Evolutionary conservation across 2,888 invertebrate genomes (phyloP).

Genomic region (Mayetiola destructor): DNA sequence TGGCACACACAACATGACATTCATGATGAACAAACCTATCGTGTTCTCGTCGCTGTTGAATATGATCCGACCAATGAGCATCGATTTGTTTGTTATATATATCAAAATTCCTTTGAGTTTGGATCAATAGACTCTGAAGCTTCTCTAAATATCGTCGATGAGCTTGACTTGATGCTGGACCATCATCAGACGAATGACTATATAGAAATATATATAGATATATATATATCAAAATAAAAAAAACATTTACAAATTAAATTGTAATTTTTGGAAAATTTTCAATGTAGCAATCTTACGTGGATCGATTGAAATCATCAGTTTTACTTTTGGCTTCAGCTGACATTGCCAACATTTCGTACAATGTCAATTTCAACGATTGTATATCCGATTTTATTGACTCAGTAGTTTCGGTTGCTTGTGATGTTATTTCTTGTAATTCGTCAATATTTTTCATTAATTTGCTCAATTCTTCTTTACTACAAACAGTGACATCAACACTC

Average conservation of each 20-base stretch:
- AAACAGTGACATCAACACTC: conserved; percentile 39
- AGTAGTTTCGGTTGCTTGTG: conserved; percentile 47
- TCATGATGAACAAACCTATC: conserved; percentile 19
- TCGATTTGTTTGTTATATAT: conserved; percentile 60
- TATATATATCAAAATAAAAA: background rate
- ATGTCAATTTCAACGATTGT: conserved; percentile 35
- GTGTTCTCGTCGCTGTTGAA: conserved; percentile 38
- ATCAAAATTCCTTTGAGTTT: conserved; percentile 58
- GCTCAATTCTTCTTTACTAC: conserved; percentile 39
- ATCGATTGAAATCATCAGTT: conserved; percentile 28
- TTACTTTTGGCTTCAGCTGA: conserved; percentile 31
- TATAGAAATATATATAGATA: background rate
- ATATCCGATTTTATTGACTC: conserved; percentile 46
- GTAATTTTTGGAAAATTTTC: background rate
- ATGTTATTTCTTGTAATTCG: conserved; percentile 43
- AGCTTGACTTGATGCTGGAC: conserved; percentile 24
- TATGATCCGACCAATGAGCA: conserved; percentile 57
- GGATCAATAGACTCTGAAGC: conserved; percentile 52
- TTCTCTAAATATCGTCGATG: conserved; percentile 45
- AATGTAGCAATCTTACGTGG: conserved; percentile 26
- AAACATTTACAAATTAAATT: background rate
- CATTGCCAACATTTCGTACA: conserved; percentile 36
- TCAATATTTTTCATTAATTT: conserved; percentile 38
- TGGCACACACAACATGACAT: too few species aligned
- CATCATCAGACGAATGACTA: background rate